A percentile compares a stretch with the other conserved stretches of the same genome.
Conservation (phyloP, 2,888 invertebrate genomes). For the Ichneumon xanthorius region DNA sequence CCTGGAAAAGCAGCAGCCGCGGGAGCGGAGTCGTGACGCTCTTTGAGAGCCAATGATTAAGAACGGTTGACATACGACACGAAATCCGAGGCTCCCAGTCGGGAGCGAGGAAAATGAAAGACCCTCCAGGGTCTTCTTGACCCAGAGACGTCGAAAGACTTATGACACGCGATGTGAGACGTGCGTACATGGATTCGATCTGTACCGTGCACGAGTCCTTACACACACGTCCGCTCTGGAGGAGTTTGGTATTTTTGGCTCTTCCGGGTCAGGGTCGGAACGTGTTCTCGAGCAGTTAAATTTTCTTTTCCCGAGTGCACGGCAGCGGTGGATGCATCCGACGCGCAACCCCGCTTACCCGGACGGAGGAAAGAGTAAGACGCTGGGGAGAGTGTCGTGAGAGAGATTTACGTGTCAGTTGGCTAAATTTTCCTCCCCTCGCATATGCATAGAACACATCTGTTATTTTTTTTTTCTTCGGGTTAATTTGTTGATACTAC, state of each 20-base stretch:
- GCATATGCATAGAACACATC: background rate
- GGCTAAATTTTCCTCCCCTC: conserved; percentile 6
- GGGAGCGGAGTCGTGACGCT: conserved; percentile 55
- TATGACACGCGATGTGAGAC: conserved; percentile 73
- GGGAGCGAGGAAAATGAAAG: conserved; percentile 58
- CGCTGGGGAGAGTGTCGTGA: conserved; percentile 6
- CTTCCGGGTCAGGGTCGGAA: conserved; percentile 71
- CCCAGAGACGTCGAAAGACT: conserved; percentile 73
- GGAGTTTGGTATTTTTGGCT: conserved; percentile 72
- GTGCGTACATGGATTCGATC: conserved; percentile 31
- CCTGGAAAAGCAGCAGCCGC: conserved; percentile 50
- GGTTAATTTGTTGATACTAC: background rate
- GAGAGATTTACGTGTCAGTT: conserved; percentile 5
- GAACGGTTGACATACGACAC: conserved; percentile 77
- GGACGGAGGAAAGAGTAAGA: background rate
- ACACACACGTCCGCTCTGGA: conserved; percentile 51
- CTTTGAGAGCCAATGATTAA: conserved; percentile 72
- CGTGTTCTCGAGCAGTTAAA: conserved; percentile 36
- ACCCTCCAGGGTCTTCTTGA: conserved; percentile 65
- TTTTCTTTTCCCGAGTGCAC: conserved; percentile 32
- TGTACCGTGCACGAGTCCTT: conserved; percentile 25
- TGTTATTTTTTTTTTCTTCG: background rate
- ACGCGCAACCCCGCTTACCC: background rate
- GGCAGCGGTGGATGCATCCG: conserved; percentile 6
- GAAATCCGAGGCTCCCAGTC: conserved; percentile 73